phyloP scores from a whole-genome alignment of 2,888 invertebrate genomes.

The Psylliodes chrysocephalus region DNA sequence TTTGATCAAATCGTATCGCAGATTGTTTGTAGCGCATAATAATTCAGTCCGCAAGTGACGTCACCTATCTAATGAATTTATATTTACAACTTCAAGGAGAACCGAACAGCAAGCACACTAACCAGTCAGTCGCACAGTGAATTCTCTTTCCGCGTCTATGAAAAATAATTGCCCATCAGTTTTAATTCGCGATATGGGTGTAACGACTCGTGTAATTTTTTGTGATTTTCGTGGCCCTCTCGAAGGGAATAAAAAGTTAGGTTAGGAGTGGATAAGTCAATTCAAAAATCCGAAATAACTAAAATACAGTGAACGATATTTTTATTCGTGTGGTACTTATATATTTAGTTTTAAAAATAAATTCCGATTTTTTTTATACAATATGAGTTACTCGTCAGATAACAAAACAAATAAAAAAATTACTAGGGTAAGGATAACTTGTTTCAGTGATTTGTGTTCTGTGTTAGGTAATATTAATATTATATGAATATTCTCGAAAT shows the following conservation, averaged over 20 bases:
- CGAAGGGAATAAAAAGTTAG: conserved; percentile 20
- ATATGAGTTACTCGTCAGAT: conserved; percentile 1
- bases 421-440: conserved; percentile 7
- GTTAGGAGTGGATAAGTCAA: too few species aligned
- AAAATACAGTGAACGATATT: not conserved
- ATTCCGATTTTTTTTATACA: not conserved
- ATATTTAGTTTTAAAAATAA: not conserved
- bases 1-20: conserved; percentile 46
- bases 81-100: conserved; percentile 53
- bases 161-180: not conserved
- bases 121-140: too few species aligned
- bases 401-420: conserved; percentile 10
- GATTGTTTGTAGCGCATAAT: conserved; percentile 35
- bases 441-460: not conserved
- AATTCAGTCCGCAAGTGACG: conserved; percentile 47
- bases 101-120: conserved; percentile 35
- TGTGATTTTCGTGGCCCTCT: conserved; percentile 22
- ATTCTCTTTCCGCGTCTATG: conserved; percentile 33
- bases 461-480: conserved; percentile 11
- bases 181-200: conserved; percentile 36
- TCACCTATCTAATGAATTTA: conserved; percentile 54
- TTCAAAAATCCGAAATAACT: too few species aligned
- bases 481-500: too few species aligned
- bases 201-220: conserved; percentile 19
- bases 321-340: not conserved